A percentile compares a stretch with the other conserved stretches of the same genome.
These are phyloP conservation scores for Varroa destructor DNA, from an alignment of 1,140 invertebrate genomes.

Conservation along the genomic window DNA sequence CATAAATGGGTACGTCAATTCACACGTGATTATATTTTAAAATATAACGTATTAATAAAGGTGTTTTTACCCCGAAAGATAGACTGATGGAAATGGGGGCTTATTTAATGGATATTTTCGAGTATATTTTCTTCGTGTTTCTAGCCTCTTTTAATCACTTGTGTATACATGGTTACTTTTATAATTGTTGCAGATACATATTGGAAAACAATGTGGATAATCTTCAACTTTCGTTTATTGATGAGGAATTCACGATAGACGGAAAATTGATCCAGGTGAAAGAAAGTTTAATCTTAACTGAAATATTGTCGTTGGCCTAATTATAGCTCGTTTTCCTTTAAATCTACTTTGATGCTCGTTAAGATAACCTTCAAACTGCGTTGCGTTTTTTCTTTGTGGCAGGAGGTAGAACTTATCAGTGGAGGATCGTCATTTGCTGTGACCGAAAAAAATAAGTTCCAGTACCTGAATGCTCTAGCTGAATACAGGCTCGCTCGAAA, in stretches of 20 bases:
- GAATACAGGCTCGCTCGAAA: slow-evolving; percentile 60
- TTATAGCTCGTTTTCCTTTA: background rate
- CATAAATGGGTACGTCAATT: too few relatives aligned
- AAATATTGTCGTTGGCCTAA: background rate
- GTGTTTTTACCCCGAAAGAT: too few relatives aligned
- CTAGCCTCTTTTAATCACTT: too few relatives aligned
- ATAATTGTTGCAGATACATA: slow-evolving; percentile 54
- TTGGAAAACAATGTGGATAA: slow-evolving; percentile 72
- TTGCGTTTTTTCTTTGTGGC: slow-evolving; percentile 30
- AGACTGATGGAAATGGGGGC: too few relatives aligned
- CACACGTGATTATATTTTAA: too few relatives aligned
- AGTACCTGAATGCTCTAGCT: slow-evolving; percentile 74
- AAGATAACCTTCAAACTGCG: background rate
- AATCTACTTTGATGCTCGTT: background rate
- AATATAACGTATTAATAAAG: too few relatives aligned
- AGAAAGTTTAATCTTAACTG: background rate
- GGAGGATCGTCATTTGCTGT: slow-evolving; percentile 57
- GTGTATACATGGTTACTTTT: too few relatives aligned
- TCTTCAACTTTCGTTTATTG: slow-evolving; percentile 70
- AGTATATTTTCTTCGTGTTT: too few relatives aligned
- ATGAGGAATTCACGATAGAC: slow-evolving; percentile 67
- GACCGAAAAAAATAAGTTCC: slow-evolving; percentile 59
- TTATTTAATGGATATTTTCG: too few relatives aligned
- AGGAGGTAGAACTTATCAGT: slow-evolving; percentile 57
- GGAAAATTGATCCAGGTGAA: slow-evolving; percentile 57